Evolutionary conservation across 2,113 vertebrate genomes (phyloP).

Genomic region (Puntigrus tetrazona): DNA sequence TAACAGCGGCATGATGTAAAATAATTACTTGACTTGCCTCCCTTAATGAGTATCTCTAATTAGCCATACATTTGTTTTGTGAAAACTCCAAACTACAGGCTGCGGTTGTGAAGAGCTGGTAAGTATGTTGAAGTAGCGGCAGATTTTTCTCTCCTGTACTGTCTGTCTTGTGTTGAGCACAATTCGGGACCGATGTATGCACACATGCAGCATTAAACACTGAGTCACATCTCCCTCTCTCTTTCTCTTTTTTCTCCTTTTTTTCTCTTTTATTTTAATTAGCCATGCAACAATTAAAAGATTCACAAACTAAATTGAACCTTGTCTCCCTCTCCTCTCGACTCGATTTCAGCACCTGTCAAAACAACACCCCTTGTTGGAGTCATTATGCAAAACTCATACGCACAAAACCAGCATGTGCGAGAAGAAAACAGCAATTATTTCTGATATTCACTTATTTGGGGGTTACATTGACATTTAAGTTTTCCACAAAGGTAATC

Average conservation of each 20-base stretch:
- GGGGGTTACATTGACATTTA: constrained; percentile 91
- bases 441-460: constrained; percentile 99
- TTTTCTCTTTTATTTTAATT: constrained; percentile 95
- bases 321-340: constrained; percentile 96
- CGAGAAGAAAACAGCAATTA: constrained; percentile 98
- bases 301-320: constrained; percentile 99
- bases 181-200: constrained; percentile 93
- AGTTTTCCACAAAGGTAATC: constrained; percentile 82
- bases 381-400: constrained; percentile 97
- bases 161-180: constrained; percentile 79
- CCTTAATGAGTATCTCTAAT: constrained; percentile 99
- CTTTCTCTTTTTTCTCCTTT: constrained; percentile 76
- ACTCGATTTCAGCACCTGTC: constrained; percentile 99
- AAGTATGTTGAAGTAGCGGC: constrained; percentile 84
- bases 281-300: constrained; percentile 99
- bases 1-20: constrained; percentile 98
- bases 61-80: constrained; percentile 99
- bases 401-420: constrained; percentile 92
- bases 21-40: constrained; percentile 96
- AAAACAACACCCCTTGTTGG: constrained; percentile 95
- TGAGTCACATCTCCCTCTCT: constrained; percentile 90
- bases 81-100: constrained; percentile 91
- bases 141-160: constrained; percentile 68
- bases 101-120: constrained; percentile 90
- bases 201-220: constrained; percentile 92